These are phyloP conservation scores for Laticauda colubrina DNA, from an alignment of 2,113 vertebrate species.

Conservation along the genomic window DNA sequence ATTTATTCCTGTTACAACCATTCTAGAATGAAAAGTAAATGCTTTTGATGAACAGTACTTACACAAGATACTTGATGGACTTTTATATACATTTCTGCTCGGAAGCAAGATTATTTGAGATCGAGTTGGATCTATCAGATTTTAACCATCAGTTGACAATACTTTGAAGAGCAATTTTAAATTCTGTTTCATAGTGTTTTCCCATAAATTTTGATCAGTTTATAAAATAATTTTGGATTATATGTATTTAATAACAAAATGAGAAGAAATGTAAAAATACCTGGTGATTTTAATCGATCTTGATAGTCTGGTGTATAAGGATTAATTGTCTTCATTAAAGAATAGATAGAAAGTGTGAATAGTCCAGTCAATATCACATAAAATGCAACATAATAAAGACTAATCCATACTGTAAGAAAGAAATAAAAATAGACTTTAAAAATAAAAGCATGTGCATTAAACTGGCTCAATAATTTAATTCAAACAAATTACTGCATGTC, in stretches of 20 bases:
- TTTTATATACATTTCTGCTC: neutral
- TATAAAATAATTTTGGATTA: neutral
- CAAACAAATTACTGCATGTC: neutral
- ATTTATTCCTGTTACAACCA: neutral
- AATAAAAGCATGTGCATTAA: neutral
- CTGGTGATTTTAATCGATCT: slow-evolving; percentile 84
- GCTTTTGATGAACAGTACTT: neutral
- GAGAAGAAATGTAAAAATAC: slow-evolving; percentile 49
- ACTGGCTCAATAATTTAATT: neutral
- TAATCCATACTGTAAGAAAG: slow-evolving; percentile 83
- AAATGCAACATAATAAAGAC: slow-evolving; percentile 86
- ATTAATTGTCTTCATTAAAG: slow-evolving; percentile 79
- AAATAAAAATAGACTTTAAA: neutral
- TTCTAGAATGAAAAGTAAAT: neutral
- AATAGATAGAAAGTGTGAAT: slow-evolving; percentile 79
- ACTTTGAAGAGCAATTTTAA: neutral
- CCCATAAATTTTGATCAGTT: neutral
- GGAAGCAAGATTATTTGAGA: neutral
- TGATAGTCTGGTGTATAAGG: slow-evolving; percentile 85
- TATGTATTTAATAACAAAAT: neutral
- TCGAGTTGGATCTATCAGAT: neutral
- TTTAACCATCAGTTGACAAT: neutral
- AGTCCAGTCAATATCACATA: slow-evolving; percentile 80
- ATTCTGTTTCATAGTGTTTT: neutral
- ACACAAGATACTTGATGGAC: neutral